Conservation (phyloP, 1,140 invertebrate species). For the Brachionus paranguensis region DNA sequence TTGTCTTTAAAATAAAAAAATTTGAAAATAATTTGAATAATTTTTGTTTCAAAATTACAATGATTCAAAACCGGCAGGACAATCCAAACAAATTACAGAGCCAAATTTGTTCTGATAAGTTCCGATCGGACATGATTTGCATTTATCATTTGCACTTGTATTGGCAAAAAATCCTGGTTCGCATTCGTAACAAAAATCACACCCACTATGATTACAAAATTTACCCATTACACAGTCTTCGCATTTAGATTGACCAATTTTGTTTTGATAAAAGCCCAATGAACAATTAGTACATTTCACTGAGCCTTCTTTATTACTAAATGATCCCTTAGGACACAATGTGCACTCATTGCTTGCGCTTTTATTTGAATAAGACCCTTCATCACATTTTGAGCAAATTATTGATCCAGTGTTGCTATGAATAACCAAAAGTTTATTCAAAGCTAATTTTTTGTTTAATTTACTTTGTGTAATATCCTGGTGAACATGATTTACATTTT, state of each 20-base stretch:
- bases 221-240: not conserved
- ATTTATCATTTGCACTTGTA: not conserved
- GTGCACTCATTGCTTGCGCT: not conserved
- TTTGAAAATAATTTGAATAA: not conserved
- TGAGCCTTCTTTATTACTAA: not conserved
- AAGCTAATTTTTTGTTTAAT: not conserved
- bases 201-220: slow-evolving; percentile 32
- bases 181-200: not conserved
- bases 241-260: not conserved
- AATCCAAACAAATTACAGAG: not conserved
- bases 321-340: not conserved
- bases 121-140: not conserved
- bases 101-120: not conserved
- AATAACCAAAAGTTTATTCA: not conserved
- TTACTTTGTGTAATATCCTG: not conserved
- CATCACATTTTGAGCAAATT: not conserved
- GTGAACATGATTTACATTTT: not conserved
- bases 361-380: slow-evolving; percentile 28
- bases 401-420: not conserved
- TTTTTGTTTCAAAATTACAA: slow-evolving; percentile 12
- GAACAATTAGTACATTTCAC: slow-evolving; percentile 29
- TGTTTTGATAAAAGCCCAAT: not conserved
- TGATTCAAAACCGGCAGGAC: slow-evolving; percentile 33
- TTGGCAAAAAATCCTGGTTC: slow-evolving; percentile 7
- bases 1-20: not conserved